These are phyloP conservation scores for Eulithis testata DNA, from an alignment of 2,888 invertebrate genomes.

Conservation along the genomic window DNA sequence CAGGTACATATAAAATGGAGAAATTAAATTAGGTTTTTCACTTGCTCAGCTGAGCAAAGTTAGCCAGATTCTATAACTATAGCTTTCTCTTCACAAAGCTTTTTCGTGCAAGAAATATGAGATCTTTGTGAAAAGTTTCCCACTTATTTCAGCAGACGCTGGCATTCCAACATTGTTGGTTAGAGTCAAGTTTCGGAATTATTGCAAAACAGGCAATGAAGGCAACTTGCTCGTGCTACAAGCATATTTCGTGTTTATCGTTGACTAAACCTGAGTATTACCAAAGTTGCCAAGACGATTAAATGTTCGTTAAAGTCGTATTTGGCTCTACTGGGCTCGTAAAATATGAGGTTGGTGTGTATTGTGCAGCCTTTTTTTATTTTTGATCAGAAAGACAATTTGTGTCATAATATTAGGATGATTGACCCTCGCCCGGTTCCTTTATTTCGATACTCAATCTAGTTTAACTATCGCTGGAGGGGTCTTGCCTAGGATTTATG, in stretches of 20 bases:
- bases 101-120: conserved; percentile 17
- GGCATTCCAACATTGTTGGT: conserved; percentile 20
- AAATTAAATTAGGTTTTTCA: not conserved
- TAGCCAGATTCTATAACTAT: not conserved
- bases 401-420: not conserved
- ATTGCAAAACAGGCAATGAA: conserved; percentile 36
- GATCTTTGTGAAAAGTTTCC: conserved; percentile 24
- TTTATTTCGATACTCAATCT: no score
- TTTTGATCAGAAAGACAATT: not conserved
- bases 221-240: conserved; percentile 19
- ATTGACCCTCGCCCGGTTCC: not conserved
- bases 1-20: not conserved
- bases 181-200: conserved; percentile 31
- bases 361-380: not conserved
- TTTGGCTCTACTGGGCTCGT: conserved; percentile 11
- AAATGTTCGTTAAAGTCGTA: conserved; percentile 19
- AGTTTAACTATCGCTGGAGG: no score
- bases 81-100: conserved; percentile 6
- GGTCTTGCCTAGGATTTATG: no score
- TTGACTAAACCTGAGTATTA: conserved; percentile 29
- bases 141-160: conserved; percentile 21
- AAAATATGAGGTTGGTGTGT: not conserved
- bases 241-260: conserved; percentile 28
- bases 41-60: conserved; percentile 1
- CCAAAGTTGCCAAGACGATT: conserved; percentile 17